Conservation (phyloP, 2,113 vertebrate genomes). For the Chunga burmeisteri region DNA sequence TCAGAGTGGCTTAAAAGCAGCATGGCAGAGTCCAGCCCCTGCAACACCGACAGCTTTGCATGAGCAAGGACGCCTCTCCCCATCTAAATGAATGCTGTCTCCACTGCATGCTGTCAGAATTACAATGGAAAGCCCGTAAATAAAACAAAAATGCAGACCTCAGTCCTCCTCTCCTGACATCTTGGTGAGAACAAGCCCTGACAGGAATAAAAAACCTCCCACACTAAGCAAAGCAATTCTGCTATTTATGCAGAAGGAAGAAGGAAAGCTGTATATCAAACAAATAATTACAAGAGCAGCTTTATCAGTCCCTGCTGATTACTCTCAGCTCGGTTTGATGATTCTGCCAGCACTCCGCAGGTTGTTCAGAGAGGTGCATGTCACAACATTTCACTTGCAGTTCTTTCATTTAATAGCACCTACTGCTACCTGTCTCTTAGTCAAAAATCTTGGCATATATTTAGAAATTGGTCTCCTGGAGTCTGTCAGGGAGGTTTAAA, state of each 20-base stretch:
- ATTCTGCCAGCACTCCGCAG: conserved; percentile 36
- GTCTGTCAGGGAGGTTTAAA: conserved; percentile 41
- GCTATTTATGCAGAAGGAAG: conserved; percentile 44
- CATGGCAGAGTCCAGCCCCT: background rate
- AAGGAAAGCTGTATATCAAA: conserved; percentile 66
- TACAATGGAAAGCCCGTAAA: conserved; percentile 26
- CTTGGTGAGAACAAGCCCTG: conserved; percentile 47
- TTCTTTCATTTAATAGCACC: conserved; percentile 60
- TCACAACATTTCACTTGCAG: conserved; percentile 61
- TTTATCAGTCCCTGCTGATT: conserved; percentile 66
- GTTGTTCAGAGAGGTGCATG: conserved; percentile 56
- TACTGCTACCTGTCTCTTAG: conserved; percentile 56
- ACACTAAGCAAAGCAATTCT: conserved; percentile 32
- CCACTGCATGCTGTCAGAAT: background rate
- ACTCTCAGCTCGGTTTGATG: conserved; percentile 41
- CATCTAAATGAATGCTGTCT: background rate
- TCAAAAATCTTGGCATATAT: conserved; percentile 9
- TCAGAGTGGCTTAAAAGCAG: background rate
- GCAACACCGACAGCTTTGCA: background rate
- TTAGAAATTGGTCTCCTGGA: conserved; percentile 31
- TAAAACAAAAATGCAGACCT: conserved; percentile 40
- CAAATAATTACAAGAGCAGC: conserved; percentile 60
- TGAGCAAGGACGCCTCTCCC: background rate
- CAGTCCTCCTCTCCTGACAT: conserved; percentile 32
- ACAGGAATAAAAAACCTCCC: conserved; percentile 43